phyloP scores from a whole-genome alignment of 1,140 invertebrate species.

The Acyrthosiphon pisum region DNA sequence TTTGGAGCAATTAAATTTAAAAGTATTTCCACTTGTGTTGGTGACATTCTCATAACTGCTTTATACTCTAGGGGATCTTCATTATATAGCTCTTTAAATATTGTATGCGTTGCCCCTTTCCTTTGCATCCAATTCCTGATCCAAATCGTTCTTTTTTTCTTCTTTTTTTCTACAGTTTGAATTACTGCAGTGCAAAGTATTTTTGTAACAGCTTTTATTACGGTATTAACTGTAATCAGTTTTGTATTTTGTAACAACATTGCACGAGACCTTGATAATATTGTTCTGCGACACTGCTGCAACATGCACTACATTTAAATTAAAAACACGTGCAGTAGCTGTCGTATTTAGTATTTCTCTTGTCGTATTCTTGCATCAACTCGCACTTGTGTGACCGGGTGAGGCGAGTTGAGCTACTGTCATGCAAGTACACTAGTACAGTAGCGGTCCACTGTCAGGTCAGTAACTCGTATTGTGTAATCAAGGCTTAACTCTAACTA shows the following conservation, averaged over 20 bases:
- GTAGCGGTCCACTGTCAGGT: neutral
- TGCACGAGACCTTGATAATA: neutral
- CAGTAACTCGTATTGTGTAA: conserved; percentile 14
- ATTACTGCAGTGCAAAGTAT: neutral
- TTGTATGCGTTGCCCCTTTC: neutral
- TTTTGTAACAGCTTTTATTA: neutral
- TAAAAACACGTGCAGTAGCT: too few species aligned
- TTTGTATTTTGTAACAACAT: neutral
- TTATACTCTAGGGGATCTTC: conserved; percentile 6
- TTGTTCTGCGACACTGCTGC: neutral
- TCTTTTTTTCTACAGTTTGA: neutral
- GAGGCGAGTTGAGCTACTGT: neutral
- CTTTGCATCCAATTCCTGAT: conserved; percentile 4
- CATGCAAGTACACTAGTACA: neutral
- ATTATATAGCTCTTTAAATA: conserved; percentile 7
- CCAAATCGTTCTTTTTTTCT: conserved; percentile 15
- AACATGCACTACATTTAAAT: neutral
- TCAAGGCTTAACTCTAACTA: too few species aligned
- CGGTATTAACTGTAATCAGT: neutral
- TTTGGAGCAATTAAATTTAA: conserved; percentile 47
- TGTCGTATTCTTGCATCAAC: neutral
- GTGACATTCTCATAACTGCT: neutral
- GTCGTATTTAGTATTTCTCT: neutral
- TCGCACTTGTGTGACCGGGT: conserved; percentile 4
- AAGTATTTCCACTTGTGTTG: conserved; percentile 8